A percentile compares a stretch with the other conserved stretches of the same genome.
phyloP scores from a whole-genome alignment of 1,140 invertebrate genomes.

The Scaptomyza montana region DNA sequence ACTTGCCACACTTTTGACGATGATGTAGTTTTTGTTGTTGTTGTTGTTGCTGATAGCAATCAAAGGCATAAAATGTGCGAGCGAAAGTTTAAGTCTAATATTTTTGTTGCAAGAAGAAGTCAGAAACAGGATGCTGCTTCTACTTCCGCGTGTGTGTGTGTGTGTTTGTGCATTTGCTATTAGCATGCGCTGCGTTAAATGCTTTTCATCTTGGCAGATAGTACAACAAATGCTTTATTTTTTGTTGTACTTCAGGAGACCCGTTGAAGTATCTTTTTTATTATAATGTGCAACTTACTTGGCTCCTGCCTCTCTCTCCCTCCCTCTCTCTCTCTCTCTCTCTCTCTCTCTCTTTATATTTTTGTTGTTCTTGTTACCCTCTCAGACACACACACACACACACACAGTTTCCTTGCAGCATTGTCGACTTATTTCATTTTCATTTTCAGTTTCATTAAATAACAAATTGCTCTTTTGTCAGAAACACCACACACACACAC shows the following conservation, averaged over 20 bases:
- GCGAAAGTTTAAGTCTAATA: too few species aligned
- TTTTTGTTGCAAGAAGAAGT: background rate
- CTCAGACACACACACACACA: too few species aligned
- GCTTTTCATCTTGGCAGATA: conserved; percentile 28
- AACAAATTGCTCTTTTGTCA: conserved; percentile 60
- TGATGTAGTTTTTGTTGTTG: conserved; percentile 20
- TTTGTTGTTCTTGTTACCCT: conserved; percentile 13
- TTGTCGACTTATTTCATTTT: conserved; percentile 58
- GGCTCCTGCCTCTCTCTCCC: background rate
- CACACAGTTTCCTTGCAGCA: conserved; percentile 41
- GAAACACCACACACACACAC: background rate
- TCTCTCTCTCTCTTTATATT: background rate
- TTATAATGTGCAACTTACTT: background rate
- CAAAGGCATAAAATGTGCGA: conserved; percentile 17
- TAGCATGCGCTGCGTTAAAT: conserved; percentile 50
- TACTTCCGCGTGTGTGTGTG: conserved; percentile 5
- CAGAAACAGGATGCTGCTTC: background rate
- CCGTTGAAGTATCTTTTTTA: conserved; percentile 2
- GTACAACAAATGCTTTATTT: background rate
- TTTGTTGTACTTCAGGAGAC: background rate
- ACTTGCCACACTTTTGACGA: conserved; percentile 32
- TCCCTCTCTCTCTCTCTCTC: conserved; percentile 2
- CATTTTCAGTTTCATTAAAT: conserved; percentile 64
- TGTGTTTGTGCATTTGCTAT: conserved; percentile 46
- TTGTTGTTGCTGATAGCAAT: conserved; percentile 37